Evolutionary conservation across 2,797 vertebrate species (phyloP), one percentile per base, ranked within the genome.

Genomic region (Diplodus sargus): DNA sequence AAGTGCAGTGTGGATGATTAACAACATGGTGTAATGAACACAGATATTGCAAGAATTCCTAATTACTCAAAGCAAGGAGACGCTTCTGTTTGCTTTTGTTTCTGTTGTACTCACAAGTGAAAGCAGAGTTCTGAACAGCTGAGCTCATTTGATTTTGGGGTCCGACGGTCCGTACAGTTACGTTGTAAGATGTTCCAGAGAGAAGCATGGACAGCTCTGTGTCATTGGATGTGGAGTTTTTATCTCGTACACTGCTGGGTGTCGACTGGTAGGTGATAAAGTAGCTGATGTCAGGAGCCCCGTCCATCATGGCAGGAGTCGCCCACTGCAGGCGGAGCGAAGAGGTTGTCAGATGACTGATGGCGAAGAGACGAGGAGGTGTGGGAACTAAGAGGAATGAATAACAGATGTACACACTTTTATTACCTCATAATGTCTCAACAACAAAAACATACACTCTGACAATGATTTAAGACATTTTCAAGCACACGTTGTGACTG

Each of bases 101-200:
- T 60, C 30, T 51, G 34, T 65, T 53, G n/a, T 70, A 88, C 91
- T 89, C 74, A 93, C 88, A 8, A 5, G 95, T 95, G 49, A 74
- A 93, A 25, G 51, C 2, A 16, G 65, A 74, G 0, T 1, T 17
- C 17, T 1, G 0, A 47, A 87, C 53, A 20, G 0, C 0, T 0
- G 1, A 30, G 83, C 94, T 95, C 4, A 0, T 64, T 15, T 90
- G 71, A 54, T 72, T 23, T 42, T 91, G 70, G 0, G 90, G 87
- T 81, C 93, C 94, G 20, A 86, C n/a, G 43, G 93, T 92, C 71
- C 10, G 3, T 47, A 93, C 42, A 16, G 18, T 74, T 53, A 94
- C 76, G 48, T 2, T 71, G 83, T 95, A 94, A 1, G 1, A 1
- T 1, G 85, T 92, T 80, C 92, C 93, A 65, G 94, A 84, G 0